These are phyloP conservation scores for Bubo scandiacus DNA, from an alignment of 2,113 vertebrate species.

Conservation along the genomic window DNA sequence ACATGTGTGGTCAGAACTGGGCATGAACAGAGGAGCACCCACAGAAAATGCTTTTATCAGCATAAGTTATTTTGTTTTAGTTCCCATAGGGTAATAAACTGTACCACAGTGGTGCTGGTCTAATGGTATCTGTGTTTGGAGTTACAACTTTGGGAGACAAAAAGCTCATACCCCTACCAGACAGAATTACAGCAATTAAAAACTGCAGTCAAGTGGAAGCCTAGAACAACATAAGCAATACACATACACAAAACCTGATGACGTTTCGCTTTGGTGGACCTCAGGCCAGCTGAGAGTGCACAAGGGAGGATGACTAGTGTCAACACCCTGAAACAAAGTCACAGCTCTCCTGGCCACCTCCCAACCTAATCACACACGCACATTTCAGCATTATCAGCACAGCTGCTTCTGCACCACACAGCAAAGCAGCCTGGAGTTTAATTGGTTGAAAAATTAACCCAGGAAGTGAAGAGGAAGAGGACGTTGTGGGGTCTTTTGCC, in stretches of 20 bases:
- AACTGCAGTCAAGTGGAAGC: not conserved
- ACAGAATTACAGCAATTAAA: not conserved
- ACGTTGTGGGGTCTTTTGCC: not conserved
- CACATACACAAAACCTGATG: not conserved
- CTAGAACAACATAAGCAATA: not conserved
- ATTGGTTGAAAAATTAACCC: conserved; percentile 9
- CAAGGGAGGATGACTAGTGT: not conserved
- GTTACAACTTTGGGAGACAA: not conserved
- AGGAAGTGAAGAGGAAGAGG: not conserved
- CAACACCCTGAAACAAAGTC: not conserved
- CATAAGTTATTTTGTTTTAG: not conserved
- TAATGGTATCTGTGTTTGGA: not conserved
- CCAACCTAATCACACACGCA: not conserved
- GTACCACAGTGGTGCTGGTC: not conserved
- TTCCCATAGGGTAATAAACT: not conserved
- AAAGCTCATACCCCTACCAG: not conserved
- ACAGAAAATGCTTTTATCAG: not conserved
- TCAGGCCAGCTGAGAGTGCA: not conserved
- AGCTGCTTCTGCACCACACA: not conserved
- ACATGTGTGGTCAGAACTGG: not conserved
- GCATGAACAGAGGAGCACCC: not conserved
- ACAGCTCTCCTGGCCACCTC: not conserved
- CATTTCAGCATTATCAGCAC: conserved; percentile 15
- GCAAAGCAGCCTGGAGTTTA: not conserved
- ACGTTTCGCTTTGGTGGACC: not conserved